Base-by-base conservation (phyloP, 2,888 invertebrate genomes). In the Megamerina dolium region DNA sequence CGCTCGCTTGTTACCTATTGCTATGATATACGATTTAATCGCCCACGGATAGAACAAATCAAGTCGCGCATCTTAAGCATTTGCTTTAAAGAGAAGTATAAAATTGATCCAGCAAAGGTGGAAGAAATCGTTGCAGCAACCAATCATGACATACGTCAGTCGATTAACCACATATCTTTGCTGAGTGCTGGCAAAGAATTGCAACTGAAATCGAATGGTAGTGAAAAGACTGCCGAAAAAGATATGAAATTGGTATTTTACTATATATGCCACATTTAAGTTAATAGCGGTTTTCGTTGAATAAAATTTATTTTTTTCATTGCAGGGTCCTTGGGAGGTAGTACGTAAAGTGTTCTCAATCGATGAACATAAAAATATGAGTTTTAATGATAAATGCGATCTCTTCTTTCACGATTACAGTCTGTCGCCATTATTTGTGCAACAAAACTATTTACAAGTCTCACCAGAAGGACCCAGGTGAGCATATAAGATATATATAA, bases 391-490 rank as follows among this genome's bases (percentile, higher is more conserved):
- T 63, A 92, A 87, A 68, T 81, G 84, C 43, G 87, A 89, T 64
- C 75, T 99, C 42, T 99, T 97, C 74, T 99, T 97, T 74, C 85
- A 90, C 61, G 99, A 99, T 75, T 99, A 99, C 74, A 91, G 85
- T 60, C 78, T 99, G 51, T 85, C 86, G n/a, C 92, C 96, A 2
- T 75, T 99, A 12, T 99, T 99, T 73, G 93, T 99, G 0, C 95
- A 97, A 60, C 97, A 99, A 70, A 99, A 97, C 73, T 99, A 99
- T 72, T 73, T 90, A 14, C 78, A 78, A 52, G 90, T 89, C 2
- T 70, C 74, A n/a, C 92, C 93, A 0, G 77, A 80, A 46, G 82
- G 81, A 45, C 80, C 83, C 19, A 82, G 79, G 85, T 85, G 73
- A 68, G 71, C 68, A 43, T 2, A 16, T 1, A 32, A 21, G 21